A percentile compares a stretch with the other conserved stretches of the same genome.
Evolutionary conservation across 2,113 vertebrate genomes (phyloP).

Genomic region (Cryptomyrus ogoouensis): DNA sequence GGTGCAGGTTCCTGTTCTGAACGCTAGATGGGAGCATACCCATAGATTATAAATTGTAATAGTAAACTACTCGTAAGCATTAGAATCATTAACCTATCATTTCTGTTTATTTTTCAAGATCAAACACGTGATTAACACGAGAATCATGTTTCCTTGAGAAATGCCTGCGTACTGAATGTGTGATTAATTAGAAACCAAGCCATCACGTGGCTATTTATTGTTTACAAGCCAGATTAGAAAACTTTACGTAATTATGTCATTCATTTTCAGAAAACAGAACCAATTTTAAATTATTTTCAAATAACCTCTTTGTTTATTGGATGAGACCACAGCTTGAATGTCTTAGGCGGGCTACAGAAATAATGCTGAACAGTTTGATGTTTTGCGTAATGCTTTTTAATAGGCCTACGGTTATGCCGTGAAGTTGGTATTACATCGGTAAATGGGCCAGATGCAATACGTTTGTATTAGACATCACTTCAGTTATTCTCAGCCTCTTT

Average conservation of each 20-base stretch:
- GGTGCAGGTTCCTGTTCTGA: background rate
- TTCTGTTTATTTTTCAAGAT: background rate
- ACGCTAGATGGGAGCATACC: conserved; percentile 19
- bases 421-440: background rate
- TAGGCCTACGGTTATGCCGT: background rate
- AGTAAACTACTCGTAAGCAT: background rate
- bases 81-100: background rate
- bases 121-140: background rate
- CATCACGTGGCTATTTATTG: background rate
- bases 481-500: background rate
- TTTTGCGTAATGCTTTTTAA: background rate
- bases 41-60: background rate
- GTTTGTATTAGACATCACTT: background rate
- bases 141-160: background rate
- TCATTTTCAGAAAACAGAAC: background rate
- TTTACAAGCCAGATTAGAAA: background rate
- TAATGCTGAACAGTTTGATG: background rate
- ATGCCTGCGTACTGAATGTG: background rate
- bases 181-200: background rate
- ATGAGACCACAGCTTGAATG: background rate
- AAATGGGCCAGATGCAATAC: background rate
- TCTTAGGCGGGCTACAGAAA: background rate
- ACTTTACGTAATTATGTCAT: background rate
- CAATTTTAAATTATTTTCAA: background rate
- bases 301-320: background rate